These are phyloP conservation scores for Formica aserva DNA, from an alignment of 2,888 invertebrate genomes.

Conservation along the genomic window DNA sequence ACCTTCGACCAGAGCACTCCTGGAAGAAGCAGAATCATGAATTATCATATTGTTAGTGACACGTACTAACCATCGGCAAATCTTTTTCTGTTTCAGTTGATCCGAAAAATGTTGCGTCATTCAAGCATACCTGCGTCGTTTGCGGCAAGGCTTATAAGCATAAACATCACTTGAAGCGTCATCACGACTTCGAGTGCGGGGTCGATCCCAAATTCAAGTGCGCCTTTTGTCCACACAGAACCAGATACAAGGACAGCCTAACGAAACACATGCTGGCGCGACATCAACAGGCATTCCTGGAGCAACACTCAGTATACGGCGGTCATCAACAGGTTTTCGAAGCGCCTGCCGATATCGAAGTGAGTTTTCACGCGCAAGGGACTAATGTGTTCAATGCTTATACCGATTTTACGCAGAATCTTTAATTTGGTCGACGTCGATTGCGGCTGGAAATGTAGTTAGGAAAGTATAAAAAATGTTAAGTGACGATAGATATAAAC, in stretches of 20 bases:
- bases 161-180: conserved; percentile 82
- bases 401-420: conserved; percentile 68
- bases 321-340: conserved; percentile 63
- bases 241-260: conserved; percentile 83
- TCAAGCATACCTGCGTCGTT: conserved; percentile 75
- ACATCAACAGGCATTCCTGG: conserved; percentile 74
- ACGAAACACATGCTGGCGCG: conserved; percentile 82
- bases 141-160: conserved; percentile 84
- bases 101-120: conserved; percentile 46
- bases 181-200: conserved; percentile 86
- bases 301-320: conserved; percentile 62
- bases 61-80: conserved; percentile 55
- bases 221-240: conserved; percentile 84
- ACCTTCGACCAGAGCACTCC: neutral
- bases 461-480: neutral
- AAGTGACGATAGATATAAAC: neutral
- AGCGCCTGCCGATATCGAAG: conserved; percentile 52
- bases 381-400: conserved; percentile 66
- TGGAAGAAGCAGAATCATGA: conserved; percentile 32
- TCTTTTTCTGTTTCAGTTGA: conserved; percentile 74
- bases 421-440: conserved; percentile 28
- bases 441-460: neutral
- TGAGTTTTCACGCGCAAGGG: conserved; percentile 56
- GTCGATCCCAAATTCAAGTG: conserved; percentile 86
- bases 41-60: neutral